Evolutionary conservation across 2,888 invertebrate species (phyloP).

Genomic region (Drosophila kanekoi): DNA sequence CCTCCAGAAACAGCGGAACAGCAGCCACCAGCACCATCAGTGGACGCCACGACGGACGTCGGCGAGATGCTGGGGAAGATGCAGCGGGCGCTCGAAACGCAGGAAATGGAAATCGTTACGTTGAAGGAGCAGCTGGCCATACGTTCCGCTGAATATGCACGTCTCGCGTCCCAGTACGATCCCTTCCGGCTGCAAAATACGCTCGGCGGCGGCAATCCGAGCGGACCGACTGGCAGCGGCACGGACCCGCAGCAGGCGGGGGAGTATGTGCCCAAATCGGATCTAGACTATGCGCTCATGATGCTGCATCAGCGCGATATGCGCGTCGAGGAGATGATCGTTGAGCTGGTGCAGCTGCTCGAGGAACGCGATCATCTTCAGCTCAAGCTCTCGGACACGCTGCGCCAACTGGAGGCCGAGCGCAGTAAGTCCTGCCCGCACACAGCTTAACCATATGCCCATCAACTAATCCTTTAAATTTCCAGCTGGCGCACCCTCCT

Average conservation of each 20-base stretch:
- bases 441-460: too few relatives aligned
- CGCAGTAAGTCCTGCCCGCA: constrained; percentile 59
- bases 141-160: constrained; percentile 87
- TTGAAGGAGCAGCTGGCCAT: constrained; percentile 89
- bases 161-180: constrained; percentile 85
- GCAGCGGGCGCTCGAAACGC: constrained; percentile 88
- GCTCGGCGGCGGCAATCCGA: constrained; percentile 35
- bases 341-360: constrained; percentile 92
- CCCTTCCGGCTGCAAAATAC: constrained; percentile 83
- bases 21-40: neutral
- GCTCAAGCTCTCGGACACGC: constrained; percentile 91
- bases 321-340: constrained; percentile 93
- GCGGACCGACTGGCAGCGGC: neutral
- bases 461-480: neutral
- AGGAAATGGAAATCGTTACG: constrained; percentile 90
- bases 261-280: constrained; percentile 86
- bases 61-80: constrained; percentile 77
- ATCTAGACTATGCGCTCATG: constrained; percentile 92
- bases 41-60: constrained; percentile 15
- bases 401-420: constrained; percentile 90
- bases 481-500: constrained; percentile 26
- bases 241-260: constrained; percentile 34
- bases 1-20: neutral
- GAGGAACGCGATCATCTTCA: constrained; percentile 95
- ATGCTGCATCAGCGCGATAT: constrained; percentile 95